Evolutionary conservation across 2,113 vertebrate genomes (phyloP).

Genomic region (Aegotheles bennettii): DNA sequence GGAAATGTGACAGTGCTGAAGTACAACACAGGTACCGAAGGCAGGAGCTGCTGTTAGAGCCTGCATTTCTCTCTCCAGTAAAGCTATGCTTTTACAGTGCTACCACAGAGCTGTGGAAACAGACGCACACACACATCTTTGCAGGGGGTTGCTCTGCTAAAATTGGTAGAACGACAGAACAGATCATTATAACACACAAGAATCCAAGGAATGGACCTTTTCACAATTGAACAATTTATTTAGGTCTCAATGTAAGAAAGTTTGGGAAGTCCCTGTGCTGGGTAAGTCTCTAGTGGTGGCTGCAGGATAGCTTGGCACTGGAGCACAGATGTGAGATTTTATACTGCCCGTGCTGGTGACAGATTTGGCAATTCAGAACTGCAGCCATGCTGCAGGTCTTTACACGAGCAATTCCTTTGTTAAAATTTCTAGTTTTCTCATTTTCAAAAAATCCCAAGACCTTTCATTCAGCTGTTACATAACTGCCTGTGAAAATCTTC

Average conservation of each 20-base stretch:
- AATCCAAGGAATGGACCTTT: not conserved
- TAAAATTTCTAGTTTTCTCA: not conserved
- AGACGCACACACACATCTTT: rapidly evolving
- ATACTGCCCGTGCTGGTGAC: not conserved
- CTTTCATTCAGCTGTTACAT: not conserved
- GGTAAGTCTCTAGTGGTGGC: not conserved
- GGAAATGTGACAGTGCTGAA: not conserved
- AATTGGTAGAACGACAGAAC: not conserved
- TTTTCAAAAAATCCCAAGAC: not conserved
- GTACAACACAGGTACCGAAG: not conserved
- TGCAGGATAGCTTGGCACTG: not conserved
- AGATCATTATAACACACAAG: not conserved
- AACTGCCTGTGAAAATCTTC: not conserved
- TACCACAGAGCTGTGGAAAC: not conserved
- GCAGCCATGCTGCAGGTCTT: not conserved
- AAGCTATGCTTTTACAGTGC: not conserved
- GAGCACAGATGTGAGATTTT: not conserved
- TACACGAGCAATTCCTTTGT: not conserved
- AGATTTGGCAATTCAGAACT: not conserved
- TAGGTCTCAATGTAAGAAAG: not conserved
- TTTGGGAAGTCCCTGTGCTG: not conserved
- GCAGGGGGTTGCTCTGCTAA: not conserved
- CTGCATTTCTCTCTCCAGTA: not conserved
- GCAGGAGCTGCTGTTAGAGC: not conserved
- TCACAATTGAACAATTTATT: not conserved